Evolutionary conservation across 2,113 vertebrate species (phyloP), one percentile per base, ranked within the genome.

Genomic region (Catharus bicknelli): DNA sequence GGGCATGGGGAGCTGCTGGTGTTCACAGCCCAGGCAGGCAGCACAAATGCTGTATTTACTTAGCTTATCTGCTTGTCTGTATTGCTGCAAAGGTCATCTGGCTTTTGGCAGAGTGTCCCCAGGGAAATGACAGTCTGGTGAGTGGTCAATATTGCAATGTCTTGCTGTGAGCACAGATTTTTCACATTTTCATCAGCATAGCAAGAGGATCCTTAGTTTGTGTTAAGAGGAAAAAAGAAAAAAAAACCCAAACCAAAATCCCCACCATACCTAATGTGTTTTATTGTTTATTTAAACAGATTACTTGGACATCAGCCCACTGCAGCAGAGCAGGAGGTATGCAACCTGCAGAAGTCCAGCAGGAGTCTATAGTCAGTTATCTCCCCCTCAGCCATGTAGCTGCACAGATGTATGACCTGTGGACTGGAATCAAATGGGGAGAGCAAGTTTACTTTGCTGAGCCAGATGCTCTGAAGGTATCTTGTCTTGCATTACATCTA

Each of bases 321-420:
- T 97, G 98, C 92, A 99, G 98, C 94, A 97, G 94, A 92, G 98
- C 97, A 1, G 98, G 97, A 26, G 97, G 97, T 80, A 97, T 99
- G 96, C 98, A 98, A 30, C 97, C 98, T 2, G 98, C 98, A 1
- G 98, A 99, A 62, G 95, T 97, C n/a, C 97, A 97, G 3, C 98
- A 99, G 93, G 98, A 99, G 83, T 97, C 96, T 7, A 96, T 98
- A 20, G 98, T 99, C 90, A 99, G 99, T 93, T 99, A 99, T 90
- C 97, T 99, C 57, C 98, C 98, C 2, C 98, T 99, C 82, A 99
- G 98, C 95, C 98, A 99, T 74, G 97, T 99, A 21, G 98, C 98
- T 4, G 99, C 98, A 5, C 99, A 99, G 96, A 98, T 99, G 22
- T 98, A 98, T 25, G 99, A 99, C 95, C 94, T 99, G 70, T 99